Base-by-base conservation (phyloP, 2,797 vertebrate genomes). In the Gymnothorax javanicus region DNA sequence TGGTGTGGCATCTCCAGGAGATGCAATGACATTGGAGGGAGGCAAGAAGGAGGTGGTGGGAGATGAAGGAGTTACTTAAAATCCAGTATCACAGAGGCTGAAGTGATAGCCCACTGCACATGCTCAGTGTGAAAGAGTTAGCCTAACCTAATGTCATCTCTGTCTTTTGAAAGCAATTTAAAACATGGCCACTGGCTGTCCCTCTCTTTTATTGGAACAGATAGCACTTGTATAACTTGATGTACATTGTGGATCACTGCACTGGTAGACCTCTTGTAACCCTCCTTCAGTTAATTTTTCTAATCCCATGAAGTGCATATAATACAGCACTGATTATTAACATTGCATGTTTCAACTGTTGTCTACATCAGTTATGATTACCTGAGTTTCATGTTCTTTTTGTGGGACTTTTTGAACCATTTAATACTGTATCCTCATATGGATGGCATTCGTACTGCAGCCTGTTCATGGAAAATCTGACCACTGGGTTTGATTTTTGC, bases 401-500 rank as follows among this genome's bases (percentile, higher is more conserved):
- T 60, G 59, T 60, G 59, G 59, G 59, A 60, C 12, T 60, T 17
- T 43, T 13, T 17, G 59, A 17, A 13, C 59, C 59, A 60, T 17
- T 60, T 60, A 12, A 60, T 15, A 43, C 33, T 43, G 33, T 43
- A 60, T 60, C 17, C 59, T 60, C 59, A 17, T 60, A 60, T 77
- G 15, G 75, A 54, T 87, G n/a, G 58, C 86, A 50, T 56, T 20
- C 56, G 25, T n/a, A 23, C 71, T 82, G 62, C 87, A 85, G 83
- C 89, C 83, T 59, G 83, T 67, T 89, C 84, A 58, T 84, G 73
- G 88, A 87, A 87, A 84, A 87, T 89, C 90, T 86, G 62, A 89
- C 86, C 90, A 88, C 87, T 17, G 43, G 81, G 86, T 85, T 90
- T 88, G 86, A 81, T 69, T 60, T 75, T 75, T 56, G 62, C 77